phyloP scores from a whole-genome alignment of 2,888 invertebrate genomes.

The Portevinia maculata region DNA sequence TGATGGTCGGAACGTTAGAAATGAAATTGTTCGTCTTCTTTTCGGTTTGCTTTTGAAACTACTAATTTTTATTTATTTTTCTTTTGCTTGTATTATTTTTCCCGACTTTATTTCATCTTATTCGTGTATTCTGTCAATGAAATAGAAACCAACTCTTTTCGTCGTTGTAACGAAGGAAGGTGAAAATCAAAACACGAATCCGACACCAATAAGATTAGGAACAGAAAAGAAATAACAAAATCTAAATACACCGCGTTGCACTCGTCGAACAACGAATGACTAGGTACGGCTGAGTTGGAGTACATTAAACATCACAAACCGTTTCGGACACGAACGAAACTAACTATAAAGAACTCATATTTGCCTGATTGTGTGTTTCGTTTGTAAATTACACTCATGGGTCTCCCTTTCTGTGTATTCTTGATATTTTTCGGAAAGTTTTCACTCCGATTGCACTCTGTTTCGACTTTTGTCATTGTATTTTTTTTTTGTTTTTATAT shows the following conservation, averaged over 20 bases:
- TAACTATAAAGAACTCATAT: conserved; percentile 50
- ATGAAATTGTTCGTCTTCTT: conserved; percentile 58
- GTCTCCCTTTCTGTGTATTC: not conserved
- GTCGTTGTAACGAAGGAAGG: conserved; percentile 58
- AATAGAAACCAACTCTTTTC: conserved; percentile 21
- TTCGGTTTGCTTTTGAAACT: conserved; percentile 58
- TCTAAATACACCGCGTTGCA: conserved; percentile 46
- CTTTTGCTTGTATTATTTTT: conserved; percentile 28
- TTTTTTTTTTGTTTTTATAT: not conserved
- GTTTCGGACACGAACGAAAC: conserved; percentile 30
- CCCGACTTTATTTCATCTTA: conserved; percentile 15
- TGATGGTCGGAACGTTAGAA: conserved; percentile 78
- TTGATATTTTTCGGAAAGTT: conserved; percentile 11
- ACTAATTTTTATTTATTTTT: conserved; percentile 44
- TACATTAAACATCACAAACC: conserved; percentile 45
- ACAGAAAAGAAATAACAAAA: conserved; percentile 5
- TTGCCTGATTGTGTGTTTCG: conserved; percentile 20
- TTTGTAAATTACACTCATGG: conserved; percentile 31
- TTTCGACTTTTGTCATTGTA: conserved; percentile 6
- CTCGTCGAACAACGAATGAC: conserved; percentile 64
- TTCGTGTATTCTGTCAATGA: conserved; percentile 43
- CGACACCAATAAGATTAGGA: conserved; percentile 57
- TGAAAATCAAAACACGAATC: conserved; percentile 69
- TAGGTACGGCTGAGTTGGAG: conserved; percentile 44
- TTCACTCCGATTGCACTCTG: conserved; percentile 48